Base-by-base conservation (phyloP, 1,140 invertebrate genomes). In the Cydia pomonella region DNA sequence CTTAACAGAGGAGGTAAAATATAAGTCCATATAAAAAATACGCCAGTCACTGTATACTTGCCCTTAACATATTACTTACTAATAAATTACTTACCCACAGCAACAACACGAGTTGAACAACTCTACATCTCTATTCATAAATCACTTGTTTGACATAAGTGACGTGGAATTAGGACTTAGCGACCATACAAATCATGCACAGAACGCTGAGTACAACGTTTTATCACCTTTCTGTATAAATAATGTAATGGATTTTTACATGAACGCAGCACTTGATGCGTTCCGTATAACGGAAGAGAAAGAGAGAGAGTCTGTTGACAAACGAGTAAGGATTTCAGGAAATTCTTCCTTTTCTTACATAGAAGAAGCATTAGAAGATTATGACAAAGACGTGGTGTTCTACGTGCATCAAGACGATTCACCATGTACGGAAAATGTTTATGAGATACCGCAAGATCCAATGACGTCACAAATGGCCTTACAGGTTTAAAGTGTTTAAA, bases 121-220 rank as follows among this genome's bases (percentile, higher is more conserved):
- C 38, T 90, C 87, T 9, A 86, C 90, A n/a, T 89, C 88, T 1
- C 82, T 84, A 75, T 87, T 88, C 75, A 89, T 90, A 33, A 89
- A 83, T 66, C 75, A 87, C 73, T 73, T 92, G 41, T 90, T 90
- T 76, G 88, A 91, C 73, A 87, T 90, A 83, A 91, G 86, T 64
- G 85, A 89, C 38, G 85, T 90, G 9, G 84, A 91, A 75, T 78
- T 73, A 29, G 78, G 69, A 13, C 72, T 74, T 41, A 77, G 44
- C 33, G 76, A 84, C 38, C 76, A 84, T 50, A 47, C 50, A 41
- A 77, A 77, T n/a, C n/a, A 74, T 53, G 38, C 75, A 23, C 59
- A 74, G 33, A 79, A 73, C 76, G 73, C 73, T 25, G 73, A 80
- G 73, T 63, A 53, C 33, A 82, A 63, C 72, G 79, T 79, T 59